Conservation (phyloP, 1,140 invertebrate species). For the Aphidius gifuensis region DNA sequence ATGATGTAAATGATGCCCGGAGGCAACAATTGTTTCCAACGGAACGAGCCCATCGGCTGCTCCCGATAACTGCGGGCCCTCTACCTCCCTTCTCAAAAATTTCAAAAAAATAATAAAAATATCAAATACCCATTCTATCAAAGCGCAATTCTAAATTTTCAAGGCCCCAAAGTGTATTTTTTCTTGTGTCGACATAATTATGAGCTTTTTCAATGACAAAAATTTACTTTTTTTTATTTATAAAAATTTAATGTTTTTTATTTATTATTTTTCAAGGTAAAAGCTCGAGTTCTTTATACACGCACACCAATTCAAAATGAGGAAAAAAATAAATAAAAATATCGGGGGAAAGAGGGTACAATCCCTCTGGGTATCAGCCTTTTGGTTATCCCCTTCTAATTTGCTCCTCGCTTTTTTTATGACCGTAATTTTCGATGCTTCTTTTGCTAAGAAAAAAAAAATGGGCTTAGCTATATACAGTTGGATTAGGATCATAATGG, state of each 20-base stretch:
- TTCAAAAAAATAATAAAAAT: not conserved
- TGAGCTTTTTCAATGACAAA: too few species aligned
- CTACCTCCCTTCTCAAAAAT: conserved; percentile 12
- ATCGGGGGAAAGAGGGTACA: conserved; percentile 17
- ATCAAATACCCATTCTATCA: too few species aligned
- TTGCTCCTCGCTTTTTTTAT: conserved; percentile 41
- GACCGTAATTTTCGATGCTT: conserved; percentile 47
- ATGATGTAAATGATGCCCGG: conserved; percentile 57
- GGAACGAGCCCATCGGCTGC: conserved; percentile 41
- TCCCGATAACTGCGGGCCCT: conserved; percentile 32
- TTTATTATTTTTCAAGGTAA: conserved; percentile 18
- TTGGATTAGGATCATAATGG: too few species aligned
- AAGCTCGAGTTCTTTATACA: not conserved
- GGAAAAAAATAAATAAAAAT: conserved; percentile 2
- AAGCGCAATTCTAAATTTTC: too few species aligned
- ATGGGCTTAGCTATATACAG: too few species aligned
- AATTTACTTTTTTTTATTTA: too few species aligned
- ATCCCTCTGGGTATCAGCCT: conserved; percentile 28
- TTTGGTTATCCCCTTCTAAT: conserved; percentile 38
- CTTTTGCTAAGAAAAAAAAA: conserved; percentile 24
- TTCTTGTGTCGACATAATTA: too few species aligned
- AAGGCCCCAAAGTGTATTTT: too few species aligned
- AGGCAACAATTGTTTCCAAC: conserved; percentile 54
- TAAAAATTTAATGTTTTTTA: too few species aligned
- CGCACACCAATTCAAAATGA: not conserved